These are phyloP conservation scores for Vulpes lagopus DNA, from an alignment of 2,113 vertebrate species.

Conservation along the genomic window DNA sequence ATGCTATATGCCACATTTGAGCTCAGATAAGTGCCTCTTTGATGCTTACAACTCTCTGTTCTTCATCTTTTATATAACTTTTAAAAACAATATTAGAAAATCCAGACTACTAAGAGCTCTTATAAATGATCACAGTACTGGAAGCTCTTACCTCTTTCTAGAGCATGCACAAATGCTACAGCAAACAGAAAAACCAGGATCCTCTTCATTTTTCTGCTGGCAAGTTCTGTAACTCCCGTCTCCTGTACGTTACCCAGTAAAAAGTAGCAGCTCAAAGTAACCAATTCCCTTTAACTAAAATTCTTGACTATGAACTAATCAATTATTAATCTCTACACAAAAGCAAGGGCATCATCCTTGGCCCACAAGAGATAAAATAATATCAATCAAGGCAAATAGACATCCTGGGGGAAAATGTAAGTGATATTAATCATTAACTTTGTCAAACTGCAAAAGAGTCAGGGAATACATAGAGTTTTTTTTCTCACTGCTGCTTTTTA, in stretches of 20 bases:
- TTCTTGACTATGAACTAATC: neutral
- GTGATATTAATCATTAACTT: constrained; percentile 86
- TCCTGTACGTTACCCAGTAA: neutral
- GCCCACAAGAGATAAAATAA: constrained; percentile 60
- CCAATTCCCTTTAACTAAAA: constrained; percentile 48
- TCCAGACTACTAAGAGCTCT: neutral
- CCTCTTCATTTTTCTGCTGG: constrained; percentile 76
- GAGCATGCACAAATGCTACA: constrained; percentile 17
- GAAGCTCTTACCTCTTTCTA: constrained; percentile 80
- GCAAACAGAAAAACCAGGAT: constrained; percentile 75
- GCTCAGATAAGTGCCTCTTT: neutral
- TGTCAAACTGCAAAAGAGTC: neutral
- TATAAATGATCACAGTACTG: neutral
- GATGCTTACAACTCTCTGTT: neutral
- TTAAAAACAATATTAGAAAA: neutral
- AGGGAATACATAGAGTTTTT: neutral
- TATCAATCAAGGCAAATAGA: constrained; percentile 77
- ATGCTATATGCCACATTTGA: neutral
- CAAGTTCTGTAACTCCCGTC: neutral
- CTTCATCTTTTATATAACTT: neutral
- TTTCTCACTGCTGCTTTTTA: neutral
- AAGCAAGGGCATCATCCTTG: constrained; percentile 75
- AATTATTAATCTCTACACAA: constrained; percentile 84
- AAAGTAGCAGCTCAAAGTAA: accelerated
- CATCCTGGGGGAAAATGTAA: neutral